These are phyloP conservation scores for Salvator merianae DNA, from an alignment of 2,113 vertebrate genomes.

Conservation along the genomic window DNA sequence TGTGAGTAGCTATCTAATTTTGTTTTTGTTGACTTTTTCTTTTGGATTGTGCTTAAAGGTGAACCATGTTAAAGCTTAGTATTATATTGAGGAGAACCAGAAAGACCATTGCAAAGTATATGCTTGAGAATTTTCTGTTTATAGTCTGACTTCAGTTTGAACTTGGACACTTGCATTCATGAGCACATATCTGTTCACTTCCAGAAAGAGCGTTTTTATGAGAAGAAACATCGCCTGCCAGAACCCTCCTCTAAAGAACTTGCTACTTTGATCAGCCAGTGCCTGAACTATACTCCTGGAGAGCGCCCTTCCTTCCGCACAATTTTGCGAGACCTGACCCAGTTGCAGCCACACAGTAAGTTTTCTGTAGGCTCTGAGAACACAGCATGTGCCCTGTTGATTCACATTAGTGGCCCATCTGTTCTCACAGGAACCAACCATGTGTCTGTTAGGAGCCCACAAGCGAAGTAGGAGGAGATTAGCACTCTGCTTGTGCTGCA, in stretches of 20 bases:
- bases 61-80: too few relatives aligned
- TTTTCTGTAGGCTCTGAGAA: too few relatives aligned
- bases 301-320: constrained; percentile 86
- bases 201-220: constrained; percentile 93
- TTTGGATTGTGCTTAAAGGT: too few relatives aligned
- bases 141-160: background rate
- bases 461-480: too few relatives aligned
- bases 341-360: constrained; percentile 83
- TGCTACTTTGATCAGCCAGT: constrained; percentile 84
- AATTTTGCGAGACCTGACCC: constrained; percentile 87
- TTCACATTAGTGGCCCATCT: too few relatives aligned
- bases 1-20: too few relatives aligned
- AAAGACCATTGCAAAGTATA: background rate
- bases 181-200: background rate
- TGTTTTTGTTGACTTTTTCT: too few relatives aligned
- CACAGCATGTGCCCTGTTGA: too few relatives aligned
- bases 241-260: constrained; percentile 84
- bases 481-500: too few relatives aligned
- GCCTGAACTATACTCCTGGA: constrained; percentile 81
- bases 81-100: too few relatives aligned
- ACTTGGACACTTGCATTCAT: background rate
- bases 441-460: too few relatives aligned
- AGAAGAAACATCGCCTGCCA: constrained; percentile 79
- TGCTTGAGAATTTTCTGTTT: background rate
- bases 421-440: too few relatives aligned